Evolutionary conservation across 2,113 vertebrate genomes (phyloP).

Genomic region (Budorcas taxicolor): DNA sequence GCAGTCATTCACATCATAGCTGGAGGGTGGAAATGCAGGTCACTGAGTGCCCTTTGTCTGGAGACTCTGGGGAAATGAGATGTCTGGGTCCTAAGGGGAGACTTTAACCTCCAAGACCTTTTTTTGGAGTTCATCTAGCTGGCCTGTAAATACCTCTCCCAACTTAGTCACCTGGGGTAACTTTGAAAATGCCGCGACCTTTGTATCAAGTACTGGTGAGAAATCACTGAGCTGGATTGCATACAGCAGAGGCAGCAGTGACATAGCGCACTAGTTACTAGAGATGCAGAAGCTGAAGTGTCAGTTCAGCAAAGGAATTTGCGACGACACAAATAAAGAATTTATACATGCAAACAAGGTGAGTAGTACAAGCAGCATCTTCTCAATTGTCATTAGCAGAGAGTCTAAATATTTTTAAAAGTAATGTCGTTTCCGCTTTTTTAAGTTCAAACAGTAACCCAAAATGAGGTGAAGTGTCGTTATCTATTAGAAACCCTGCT

Average conservation of each 20-base stretch:
- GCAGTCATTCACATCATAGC: fast-evolving
- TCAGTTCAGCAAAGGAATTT: fast-evolving
- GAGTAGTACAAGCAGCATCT: background rate
- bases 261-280: fast-evolving
- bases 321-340: background rate
- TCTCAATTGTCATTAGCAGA: background rate
- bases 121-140: too few relatives aligned
- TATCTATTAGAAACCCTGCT: background rate
- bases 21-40: background rate
- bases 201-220: background rate
- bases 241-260: fast-evolving
- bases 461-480: background rate
- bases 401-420: slow-evolving; percentile 26
- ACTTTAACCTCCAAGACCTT: background rate
- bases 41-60: fast-evolving
- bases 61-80: background rate
- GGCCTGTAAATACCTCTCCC: background rate
- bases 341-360: background rate
- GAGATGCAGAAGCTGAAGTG: too few relatives aligned
- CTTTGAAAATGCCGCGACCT: fast-evolving
- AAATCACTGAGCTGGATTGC: background rate
- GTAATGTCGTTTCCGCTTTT: background rate
- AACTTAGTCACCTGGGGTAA: background rate
- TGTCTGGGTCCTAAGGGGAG: too few relatives aligned
- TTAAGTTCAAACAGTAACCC: background rate